Percentiles rank a stretch among this genome's conserved stretches.
Conservation (phyloP, 1,140 invertebrate species). For the Drosophila asahinai region DNA sequence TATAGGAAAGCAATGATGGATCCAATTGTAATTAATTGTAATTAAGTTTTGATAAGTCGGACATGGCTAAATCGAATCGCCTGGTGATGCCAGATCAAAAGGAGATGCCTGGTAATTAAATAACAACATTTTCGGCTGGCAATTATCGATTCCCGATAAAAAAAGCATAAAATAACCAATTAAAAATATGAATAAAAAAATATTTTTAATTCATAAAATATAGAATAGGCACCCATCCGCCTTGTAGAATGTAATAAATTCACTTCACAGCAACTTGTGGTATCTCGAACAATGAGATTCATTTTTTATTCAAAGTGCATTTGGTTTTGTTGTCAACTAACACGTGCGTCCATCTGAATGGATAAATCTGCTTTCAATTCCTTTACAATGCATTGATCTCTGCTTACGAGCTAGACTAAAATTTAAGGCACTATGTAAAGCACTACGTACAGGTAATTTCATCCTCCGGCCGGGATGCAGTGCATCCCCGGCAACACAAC, state of each 20-base stretch:
- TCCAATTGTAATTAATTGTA: no score
- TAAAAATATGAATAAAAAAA: no score
- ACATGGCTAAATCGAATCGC: no score
- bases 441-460: constrained; percentile 48
- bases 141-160: no score
- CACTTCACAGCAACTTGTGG: neutral
- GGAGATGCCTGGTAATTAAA: no score
- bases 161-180: no score
- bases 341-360: constrained; percentile 31
- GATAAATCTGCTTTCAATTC: constrained; percentile 28
- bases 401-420: constrained; percentile 37
- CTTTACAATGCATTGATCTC: constrained; percentile 42
- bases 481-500: constrained; percentile 30
- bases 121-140: no score
- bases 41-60: no score
- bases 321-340: constrained; percentile 39
- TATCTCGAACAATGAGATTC: constrained; percentile 50
- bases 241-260: neutral
- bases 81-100: no score
- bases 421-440: constrained; percentile 52
- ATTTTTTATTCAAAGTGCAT: constrained; percentile 46
- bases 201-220: no score
- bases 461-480: constrained; percentile 1
- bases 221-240: no score
- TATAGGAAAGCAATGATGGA: no score